These are phyloP conservation scores for Rostratula benghalensis DNA, from an alignment of 2,113 vertebrate species.

Conservation along the genomic window DNA sequence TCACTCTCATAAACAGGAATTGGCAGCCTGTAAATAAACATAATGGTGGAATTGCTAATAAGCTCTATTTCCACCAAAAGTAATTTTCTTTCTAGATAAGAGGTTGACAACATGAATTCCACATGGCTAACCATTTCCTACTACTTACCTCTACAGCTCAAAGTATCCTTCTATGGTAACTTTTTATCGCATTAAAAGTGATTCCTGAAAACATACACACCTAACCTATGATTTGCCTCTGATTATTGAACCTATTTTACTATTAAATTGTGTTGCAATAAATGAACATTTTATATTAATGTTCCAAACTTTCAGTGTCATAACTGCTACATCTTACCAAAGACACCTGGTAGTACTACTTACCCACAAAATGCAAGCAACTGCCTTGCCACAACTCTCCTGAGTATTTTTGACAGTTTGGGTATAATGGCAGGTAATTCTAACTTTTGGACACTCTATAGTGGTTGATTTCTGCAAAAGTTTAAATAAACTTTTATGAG, in stretches of 20 bases:
- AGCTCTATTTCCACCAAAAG: not conserved
- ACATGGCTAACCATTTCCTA: not conserved
- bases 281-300: not conserved
- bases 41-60: slow-evolving; percentile 49
- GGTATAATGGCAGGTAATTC: not conserved
- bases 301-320: not conserved
- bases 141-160: not conserved
- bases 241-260: not conserved
- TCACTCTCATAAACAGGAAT: not conserved
- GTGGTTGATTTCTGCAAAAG: not conserved
- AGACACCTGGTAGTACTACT: not conserved
- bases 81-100: not conserved
- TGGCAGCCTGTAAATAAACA: slow-evolving; percentile 60
- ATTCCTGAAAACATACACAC: not conserved
- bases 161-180: not conserved
- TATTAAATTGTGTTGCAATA: not conserved
- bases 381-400: not conserved
- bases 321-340: not conserved
- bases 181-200: not conserved
- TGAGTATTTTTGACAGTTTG: not conserved
- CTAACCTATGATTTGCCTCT: not conserved
- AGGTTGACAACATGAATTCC: not conserved
- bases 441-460: not conserved
- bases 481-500: not conserved
- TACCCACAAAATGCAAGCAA: not conserved